These are phyloP conservation scores for Aurelia coerulea DNA, from an alignment of 30 jellyfish, hydroid and myxozoan genomes.

Conservation along the genomic window DNA sequence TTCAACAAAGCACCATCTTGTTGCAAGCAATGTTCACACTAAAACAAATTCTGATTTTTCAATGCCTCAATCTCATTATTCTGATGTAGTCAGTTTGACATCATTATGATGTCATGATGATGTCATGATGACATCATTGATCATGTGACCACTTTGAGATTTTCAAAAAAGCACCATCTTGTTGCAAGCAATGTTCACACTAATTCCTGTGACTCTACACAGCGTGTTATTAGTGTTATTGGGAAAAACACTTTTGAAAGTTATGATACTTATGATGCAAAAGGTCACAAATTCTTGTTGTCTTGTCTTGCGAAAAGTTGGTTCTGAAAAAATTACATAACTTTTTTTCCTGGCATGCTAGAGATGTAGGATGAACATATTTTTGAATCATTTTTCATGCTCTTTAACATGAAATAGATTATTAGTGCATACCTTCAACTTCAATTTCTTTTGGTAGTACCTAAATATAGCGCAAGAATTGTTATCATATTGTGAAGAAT, in stretches of 20 bases:
- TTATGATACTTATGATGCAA: constrained; percentile 13
- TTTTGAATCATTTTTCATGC: constrained; percentile 10
- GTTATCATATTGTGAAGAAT: background rate
- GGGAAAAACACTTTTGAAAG: background rate
- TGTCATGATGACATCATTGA: constrained; percentile 14
- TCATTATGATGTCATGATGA: background rate
- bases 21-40: constrained; percentile 2
- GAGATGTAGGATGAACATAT: background rate
- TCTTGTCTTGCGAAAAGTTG: background rate
- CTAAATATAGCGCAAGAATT: background rate
- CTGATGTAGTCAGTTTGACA: background rate
- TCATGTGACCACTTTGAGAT: constrained; percentile 2
- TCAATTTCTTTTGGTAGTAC: constrained; percentile 10
- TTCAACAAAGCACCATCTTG: background rate
- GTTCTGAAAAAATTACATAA: background rate
- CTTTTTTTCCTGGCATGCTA: background rate
- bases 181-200: constrained; percentile 7
- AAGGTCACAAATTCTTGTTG: constrained; percentile 4
- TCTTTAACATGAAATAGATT: constrained; percentile 1
- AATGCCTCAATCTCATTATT: background rate
- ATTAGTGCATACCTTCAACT: background rate
- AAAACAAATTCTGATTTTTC: too few species aligned
- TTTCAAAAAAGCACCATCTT: background rate
- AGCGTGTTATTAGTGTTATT: background rate
- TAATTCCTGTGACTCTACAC: constrained; percentile 1